These are phyloP conservation scores for Coenonympha arcania DNA, from an alignment of 2,888 invertebrate genomes.

Conservation along the genomic window DNA sequence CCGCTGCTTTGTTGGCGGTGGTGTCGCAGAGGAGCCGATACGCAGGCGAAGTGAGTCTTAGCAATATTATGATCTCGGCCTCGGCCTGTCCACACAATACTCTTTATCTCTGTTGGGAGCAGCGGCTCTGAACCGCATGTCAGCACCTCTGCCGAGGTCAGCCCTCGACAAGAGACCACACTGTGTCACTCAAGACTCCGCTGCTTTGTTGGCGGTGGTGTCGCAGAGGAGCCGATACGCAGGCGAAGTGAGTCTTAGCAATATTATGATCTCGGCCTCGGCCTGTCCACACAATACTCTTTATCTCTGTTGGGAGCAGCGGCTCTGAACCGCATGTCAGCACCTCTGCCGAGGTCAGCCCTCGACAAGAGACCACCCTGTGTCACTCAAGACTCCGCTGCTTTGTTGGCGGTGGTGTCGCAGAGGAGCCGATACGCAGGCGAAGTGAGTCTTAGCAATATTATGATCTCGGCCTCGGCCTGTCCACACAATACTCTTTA, in stretches of 20 bases:
- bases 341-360: constrained; percentile 76
- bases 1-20: constrained; percentile 88
- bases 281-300: no score
- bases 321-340: constrained; percentile 78
- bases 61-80: not conserved
- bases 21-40: constrained; percentile 89
- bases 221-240: constrained; percentile 89
- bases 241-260: constrained; percentile 79
- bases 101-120: constrained; percentile 87
- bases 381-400: constrained; percentile 90
- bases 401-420: constrained; percentile 87
- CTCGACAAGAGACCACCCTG: constrained; percentile 87
- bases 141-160: constrained; percentile 75
- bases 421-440: constrained; percentile 91
- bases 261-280: no score
- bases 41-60: constrained; percentile 81
- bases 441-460: constrained; percentile 71
- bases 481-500: no score
- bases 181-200: constrained; percentile 91
- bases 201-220: constrained; percentile 88
- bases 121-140: constrained; percentile 80
- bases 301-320: constrained; percentile 88
- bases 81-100: no score
- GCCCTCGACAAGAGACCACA: constrained; percentile 86
- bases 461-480: no score